These are phyloP conservation scores for Porites evermanni DNA, from an alignment of 92 coral and sea anemone species.

Conservation along the genomic window DNA sequence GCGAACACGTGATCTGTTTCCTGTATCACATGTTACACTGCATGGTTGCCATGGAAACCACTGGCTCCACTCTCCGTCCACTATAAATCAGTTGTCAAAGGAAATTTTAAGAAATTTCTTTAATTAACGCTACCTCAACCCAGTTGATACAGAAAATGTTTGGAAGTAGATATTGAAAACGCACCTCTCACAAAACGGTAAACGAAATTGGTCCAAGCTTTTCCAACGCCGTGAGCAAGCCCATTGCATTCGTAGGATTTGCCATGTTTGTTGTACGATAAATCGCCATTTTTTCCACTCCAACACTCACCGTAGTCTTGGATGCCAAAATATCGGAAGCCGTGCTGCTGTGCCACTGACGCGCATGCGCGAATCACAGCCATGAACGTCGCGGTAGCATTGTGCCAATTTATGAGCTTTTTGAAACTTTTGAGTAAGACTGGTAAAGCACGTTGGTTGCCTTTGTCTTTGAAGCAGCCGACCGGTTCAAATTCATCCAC, in stretches of 20 bases:
- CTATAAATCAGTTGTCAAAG: not conserved
- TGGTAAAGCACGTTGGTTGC: not conserved
- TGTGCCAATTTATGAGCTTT: not conserved
- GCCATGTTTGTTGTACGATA: not conserved
- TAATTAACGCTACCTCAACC: too few relatives aligned
- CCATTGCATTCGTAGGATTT: not conserved
- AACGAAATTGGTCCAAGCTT: not conserved
- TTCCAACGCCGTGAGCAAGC: not conserved
- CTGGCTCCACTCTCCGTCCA: constrained; percentile 12
- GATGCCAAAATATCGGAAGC: constrained; percentile 2
- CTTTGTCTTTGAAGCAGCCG: not conserved
- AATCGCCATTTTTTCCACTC: not conserved
- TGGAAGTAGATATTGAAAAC: not conserved
- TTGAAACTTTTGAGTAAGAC: not conserved
- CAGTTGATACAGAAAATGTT: too few relatives aligned
- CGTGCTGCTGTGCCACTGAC: not conserved
- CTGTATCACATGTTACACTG: constrained; percentile 2
- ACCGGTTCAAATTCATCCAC: not conserved
- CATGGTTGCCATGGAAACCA: constrained; percentile 25
- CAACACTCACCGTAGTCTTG: not conserved
- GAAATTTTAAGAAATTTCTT: too few relatives aligned
- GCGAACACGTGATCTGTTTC: constrained; percentile 7
- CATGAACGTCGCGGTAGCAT: not conserved
- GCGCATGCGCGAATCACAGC: not conserved
- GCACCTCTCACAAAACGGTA: not conserved